These are phyloP conservation scores for Ichneumoninae sp. DNA, from an alignment of 2,888 invertebrate species.

Conservation along the genomic window DNA sequence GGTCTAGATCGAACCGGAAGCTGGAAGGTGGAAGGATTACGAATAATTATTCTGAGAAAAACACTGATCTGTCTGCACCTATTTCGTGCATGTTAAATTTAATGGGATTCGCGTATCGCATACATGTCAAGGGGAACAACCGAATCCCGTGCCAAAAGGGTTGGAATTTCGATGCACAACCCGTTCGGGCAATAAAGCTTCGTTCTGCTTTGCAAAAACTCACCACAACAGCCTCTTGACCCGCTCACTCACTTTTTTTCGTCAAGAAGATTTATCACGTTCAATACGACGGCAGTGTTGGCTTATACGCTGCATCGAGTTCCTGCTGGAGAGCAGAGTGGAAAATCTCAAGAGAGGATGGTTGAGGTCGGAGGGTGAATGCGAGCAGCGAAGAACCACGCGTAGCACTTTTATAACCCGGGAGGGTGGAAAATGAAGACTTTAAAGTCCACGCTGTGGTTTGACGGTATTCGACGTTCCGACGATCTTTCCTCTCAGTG, in stretches of 20 bases:
- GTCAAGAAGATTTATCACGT: constrained; percentile 59
- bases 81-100: neutral
- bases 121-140: neutral
- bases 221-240: neutral
- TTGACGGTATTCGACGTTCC: constrained; percentile 3
- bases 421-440: constrained; percentile 54
- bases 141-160: neutral
- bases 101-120: constrained; percentile 9
- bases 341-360: constrained; percentile 34
- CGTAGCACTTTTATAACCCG: constrained; percentile 19
- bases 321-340: constrained; percentile 24
- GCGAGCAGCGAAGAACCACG: constrained; percentile 27
- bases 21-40: neutral
- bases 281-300: constrained; percentile 42
- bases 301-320: constrained; percentile 56
- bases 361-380: neutral
- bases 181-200: constrained; percentile 47
- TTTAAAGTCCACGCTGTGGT: constrained; percentile 35
- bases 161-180: constrained; percentile 31
- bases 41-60: neutral
- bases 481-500: constrained; percentile 10
- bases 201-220: constrained; percentile 25
- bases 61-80: neutral
- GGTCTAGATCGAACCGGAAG: neutral
- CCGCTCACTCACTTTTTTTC: constrained; percentile 44